Percentiles rank a stretch among this genome's conserved stretches.
phyloP scores from a whole-genome alignment of 2,797 vertebrate species.

The Rhynchotus rufescens region DNA sequence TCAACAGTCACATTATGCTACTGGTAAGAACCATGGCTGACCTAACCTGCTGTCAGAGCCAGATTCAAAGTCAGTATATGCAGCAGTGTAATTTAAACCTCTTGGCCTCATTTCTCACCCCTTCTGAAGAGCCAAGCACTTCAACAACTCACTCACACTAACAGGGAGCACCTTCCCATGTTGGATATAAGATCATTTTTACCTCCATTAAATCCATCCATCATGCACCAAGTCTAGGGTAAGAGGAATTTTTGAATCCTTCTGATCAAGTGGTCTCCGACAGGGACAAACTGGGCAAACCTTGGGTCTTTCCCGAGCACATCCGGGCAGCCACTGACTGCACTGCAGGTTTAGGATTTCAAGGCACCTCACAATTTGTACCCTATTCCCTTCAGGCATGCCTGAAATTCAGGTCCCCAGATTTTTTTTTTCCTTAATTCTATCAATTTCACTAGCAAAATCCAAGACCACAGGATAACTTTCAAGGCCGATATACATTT shows the following conservation, averaged over 20 bases:
- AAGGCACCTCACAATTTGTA: neutral
- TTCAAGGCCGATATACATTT: neutral
- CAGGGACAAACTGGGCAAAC: neutral
- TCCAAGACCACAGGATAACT: neutral
- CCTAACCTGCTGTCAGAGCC: neutral
- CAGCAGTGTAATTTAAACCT: constrained; percentile 20
- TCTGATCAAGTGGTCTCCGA: neutral
- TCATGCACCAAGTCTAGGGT: neutral
- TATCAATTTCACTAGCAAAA: constrained; percentile 12
- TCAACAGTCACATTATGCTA: neutral
- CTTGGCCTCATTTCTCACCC: constrained; percentile 36
- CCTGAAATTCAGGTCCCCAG: neutral
- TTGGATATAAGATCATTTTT: neutral
- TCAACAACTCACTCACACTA: neutral
- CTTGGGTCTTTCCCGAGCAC: constrained; percentile 10
- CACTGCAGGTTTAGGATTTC: neutral
- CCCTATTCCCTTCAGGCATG: constrained; percentile 20
- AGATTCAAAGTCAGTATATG: neutral
- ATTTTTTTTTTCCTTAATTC: constrained; percentile 5
- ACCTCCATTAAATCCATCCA: neutral
- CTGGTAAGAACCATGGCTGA: neutral
- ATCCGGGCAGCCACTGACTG: neutral
- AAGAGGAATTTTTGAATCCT: neutral
- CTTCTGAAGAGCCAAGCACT: constrained; percentile 7
- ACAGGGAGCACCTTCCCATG: neutral